These are phyloP conservation scores for Aproaerema taeniolella DNA, from an alignment of 2,888 invertebrate species.

Conservation along the genomic window DNA sequence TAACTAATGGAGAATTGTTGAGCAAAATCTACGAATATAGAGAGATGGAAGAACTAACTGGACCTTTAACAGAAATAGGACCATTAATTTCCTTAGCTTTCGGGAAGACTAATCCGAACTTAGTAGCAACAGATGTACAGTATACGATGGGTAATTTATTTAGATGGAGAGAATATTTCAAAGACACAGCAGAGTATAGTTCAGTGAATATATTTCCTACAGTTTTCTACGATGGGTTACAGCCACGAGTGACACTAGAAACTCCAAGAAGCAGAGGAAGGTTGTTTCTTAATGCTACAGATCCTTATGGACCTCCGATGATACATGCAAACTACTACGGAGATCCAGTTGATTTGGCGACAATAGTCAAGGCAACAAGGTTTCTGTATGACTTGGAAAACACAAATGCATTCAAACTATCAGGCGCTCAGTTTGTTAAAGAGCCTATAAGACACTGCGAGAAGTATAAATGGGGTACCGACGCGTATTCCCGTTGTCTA, in stretches of 20 bases:
- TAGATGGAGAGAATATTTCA: constrained; percentile 58
- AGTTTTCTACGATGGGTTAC: constrained; percentile 77
- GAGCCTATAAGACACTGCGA: constrained; percentile 74
- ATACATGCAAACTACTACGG: constrained; percentile 82
- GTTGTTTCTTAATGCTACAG: constrained; percentile 77
- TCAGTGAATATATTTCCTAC: constrained; percentile 60
- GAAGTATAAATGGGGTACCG: constrained; percentile 75
- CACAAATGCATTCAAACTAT: constrained; percentile 73
- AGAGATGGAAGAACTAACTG: constrained; percentile 37
- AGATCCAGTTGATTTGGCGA: constrained; percentile 75
- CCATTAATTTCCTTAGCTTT: constrained; percentile 75
- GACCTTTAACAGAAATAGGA: constrained; percentile 74
- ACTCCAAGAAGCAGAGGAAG: constrained; percentile 79
- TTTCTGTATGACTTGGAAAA: constrained; percentile 74
- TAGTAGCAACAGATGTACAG: constrained; percentile 79
- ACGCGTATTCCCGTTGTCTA: constrained; percentile 80
- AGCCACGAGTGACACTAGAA: constrained; percentile 75
- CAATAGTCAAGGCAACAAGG: constrained; percentile 77
- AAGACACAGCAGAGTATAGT: constrained; percentile 61
- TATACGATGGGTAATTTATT: constrained; percentile 66
- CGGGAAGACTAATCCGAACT: constrained; percentile 62
- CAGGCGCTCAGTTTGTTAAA: constrained; percentile 73
- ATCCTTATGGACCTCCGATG: constrained; percentile 83
- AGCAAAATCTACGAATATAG: constrained; percentile 48
- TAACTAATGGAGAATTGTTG: constrained; percentile 46